phyloP scores from a whole-genome alignment of 30 jellyfish, hydroid and myxozoan species.

The Cassiopea xamachana region DNA sequence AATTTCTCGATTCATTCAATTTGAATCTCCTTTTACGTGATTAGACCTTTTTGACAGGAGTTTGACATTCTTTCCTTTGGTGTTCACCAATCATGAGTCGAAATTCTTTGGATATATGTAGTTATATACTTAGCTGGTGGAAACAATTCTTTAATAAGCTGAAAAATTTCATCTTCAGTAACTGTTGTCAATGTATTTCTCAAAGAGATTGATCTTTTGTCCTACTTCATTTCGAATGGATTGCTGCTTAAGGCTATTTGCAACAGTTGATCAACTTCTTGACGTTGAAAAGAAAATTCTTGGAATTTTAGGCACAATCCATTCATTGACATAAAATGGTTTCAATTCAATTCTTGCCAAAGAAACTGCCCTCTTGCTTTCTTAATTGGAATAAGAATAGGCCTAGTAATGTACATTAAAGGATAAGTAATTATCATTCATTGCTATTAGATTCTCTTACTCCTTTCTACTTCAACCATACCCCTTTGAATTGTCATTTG shows the following conservation, averaged over 20 bases:
- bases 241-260: neutral
- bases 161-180: neutral
- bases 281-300: slow-evolving; percentile 10
- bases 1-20: slow-evolving; percentile 27
- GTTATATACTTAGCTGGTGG: neutral
- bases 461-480: too few relatives aligned
- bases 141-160: neutral
- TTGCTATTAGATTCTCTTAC: too few relatives aligned
- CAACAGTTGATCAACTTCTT: neutral
- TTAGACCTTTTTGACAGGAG: slow-evolving; percentile 3
- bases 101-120: slow-evolving; percentile 22
- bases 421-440: too few relatives aligned
- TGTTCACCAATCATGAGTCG: neutral
- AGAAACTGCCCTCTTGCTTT: too few relatives aligned
- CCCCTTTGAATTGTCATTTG: too few relatives aligned
- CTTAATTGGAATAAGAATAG: too few relatives aligned
- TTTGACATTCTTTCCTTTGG: neutral
- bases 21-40: slow-evolving; percentile 31
- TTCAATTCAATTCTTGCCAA: too few relatives aligned
- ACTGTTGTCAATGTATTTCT: slow-evolving; percentile 5
- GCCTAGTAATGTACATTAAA: too few relatives aligned
- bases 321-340: neutral
- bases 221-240: neutral
- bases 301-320: neutral
- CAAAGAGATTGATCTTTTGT: neutral